These are phyloP conservation scores for Nothura maculosa DNA, from an alignment of 2,797 vertebrate genomes.

Conservation along the genomic window DNA sequence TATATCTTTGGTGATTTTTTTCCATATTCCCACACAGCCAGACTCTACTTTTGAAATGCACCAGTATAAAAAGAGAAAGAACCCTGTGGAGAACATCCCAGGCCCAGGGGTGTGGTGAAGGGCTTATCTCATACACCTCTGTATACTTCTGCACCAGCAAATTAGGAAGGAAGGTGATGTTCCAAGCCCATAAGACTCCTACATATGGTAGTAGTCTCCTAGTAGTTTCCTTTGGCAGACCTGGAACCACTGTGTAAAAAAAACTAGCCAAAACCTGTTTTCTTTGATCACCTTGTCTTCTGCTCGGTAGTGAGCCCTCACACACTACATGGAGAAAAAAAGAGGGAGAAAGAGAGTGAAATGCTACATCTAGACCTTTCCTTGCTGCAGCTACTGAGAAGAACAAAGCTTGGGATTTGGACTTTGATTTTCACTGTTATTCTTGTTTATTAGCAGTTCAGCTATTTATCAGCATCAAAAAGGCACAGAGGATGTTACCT, in stretches of 20 bases:
- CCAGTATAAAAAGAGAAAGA: background rate
- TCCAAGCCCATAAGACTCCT: background rate
- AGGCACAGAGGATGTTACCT: background rate
- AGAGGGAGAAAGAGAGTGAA: background rate
- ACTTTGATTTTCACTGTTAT: background rate
- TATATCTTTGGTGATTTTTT: background rate
- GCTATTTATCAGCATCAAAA: background rate
- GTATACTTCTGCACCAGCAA: background rate
- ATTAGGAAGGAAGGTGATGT: background rate
- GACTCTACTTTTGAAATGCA: background rate
- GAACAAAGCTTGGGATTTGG: background rate
- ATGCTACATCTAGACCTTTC: background rate
- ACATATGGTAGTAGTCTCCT: background rate
- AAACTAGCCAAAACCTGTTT: background rate
- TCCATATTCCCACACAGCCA: background rate
- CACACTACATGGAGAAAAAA: accelerated
- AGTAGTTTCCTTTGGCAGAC: background rate
- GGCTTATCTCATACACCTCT: background rate
- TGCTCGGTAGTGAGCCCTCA: background rate
- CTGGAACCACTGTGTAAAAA: background rate
- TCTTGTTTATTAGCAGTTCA: background rate
- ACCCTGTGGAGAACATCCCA: background rate
- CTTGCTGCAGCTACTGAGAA: background rate
- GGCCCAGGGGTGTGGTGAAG: background rate
- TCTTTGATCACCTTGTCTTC: background rate